Conservation (phyloP, 1,140 invertebrate genomes). For the Zaprionus ghesquierei region DNA sequence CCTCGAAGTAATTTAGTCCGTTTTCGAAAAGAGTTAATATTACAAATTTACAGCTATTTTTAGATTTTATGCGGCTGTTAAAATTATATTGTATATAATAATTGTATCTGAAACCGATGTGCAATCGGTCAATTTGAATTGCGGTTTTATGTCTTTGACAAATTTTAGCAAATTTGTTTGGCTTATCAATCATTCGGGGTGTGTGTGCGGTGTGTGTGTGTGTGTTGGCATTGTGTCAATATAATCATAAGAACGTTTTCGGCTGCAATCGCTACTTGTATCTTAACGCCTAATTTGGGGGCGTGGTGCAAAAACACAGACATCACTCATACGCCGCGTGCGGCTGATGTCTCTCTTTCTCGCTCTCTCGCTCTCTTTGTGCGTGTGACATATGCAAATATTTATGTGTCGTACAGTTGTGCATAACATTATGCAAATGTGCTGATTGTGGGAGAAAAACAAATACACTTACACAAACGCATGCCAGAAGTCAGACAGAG, state of each 20-base stretch:
- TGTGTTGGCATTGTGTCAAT: constrained; percentile 19
- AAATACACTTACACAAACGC: constrained; percentile 18
- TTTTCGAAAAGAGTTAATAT: neutral
- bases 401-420: constrained; percentile 34
- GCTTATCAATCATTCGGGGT: constrained; percentile 11
- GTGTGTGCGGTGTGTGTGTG: too few relatives aligned
- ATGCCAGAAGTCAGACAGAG: neutral
- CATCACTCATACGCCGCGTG: constrained; percentile 27
- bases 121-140: constrained; percentile 6
- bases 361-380: constrained; percentile 16
- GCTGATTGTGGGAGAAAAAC: constrained; percentile 18
- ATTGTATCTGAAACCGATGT: neutral
- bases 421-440: constrained; percentile 55
- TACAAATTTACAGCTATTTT: neutral
- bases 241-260: constrained; percentile 7
- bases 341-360: constrained; percentile 19
- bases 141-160: neutral
- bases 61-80: neutral
- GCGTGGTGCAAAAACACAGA: neutral
- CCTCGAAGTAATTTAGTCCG: neutral
- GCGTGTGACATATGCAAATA: constrained; percentile 53
- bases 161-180: constrained; percentile 11
- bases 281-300: constrained; percentile 1
- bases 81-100: neutral
- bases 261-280: constrained; percentile 21